Evolutionary conservation across 2,113 vertebrate species (phyloP).

Genomic region (Clarias magur): DNA sequence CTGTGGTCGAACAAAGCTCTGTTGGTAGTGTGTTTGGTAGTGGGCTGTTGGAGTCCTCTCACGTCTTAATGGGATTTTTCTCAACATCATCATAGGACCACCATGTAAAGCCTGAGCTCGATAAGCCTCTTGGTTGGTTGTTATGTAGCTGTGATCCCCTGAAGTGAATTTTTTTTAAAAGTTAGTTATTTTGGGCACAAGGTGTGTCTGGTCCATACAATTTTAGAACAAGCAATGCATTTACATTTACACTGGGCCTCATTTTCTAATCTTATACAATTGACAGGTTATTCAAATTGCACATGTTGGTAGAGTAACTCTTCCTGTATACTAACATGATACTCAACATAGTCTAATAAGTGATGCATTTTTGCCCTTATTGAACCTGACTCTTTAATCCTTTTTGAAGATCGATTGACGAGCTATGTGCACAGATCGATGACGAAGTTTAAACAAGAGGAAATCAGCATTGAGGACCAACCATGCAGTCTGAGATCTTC

Average conservation of each 20-base stretch:
- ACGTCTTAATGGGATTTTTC: conserved; percentile 7
- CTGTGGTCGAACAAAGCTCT: conserved; percentile 63
- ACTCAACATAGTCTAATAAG: no score
- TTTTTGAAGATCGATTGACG: no score
- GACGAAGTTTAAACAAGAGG: no score
- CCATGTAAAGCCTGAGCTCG: conserved; percentile 52
- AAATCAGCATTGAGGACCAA: no score
- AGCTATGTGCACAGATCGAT: no score
- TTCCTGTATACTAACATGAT: no score
- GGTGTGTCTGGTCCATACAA: background rate
- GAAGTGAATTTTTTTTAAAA: no score
- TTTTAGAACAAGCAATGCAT: background rate
- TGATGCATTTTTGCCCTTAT: no score
- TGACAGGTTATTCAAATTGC: no score
- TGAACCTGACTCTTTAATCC: no score
- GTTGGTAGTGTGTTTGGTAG: conserved; percentile 68
- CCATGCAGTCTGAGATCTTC: no score
- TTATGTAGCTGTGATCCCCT: conserved; percentile 58
- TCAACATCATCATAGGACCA: conserved; percentile 19
- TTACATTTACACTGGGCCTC: background rate
- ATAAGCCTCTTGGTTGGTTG: conserved; percentile 61
- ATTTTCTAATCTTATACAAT: background rate
- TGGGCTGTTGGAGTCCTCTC: background rate
- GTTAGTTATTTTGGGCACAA: background rate
- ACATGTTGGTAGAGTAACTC: no score